These are phyloP conservation scores for Meta bourneti DNA, from an alignment of 2,888 invertebrate species.

Conservation along the genomic window DNA sequence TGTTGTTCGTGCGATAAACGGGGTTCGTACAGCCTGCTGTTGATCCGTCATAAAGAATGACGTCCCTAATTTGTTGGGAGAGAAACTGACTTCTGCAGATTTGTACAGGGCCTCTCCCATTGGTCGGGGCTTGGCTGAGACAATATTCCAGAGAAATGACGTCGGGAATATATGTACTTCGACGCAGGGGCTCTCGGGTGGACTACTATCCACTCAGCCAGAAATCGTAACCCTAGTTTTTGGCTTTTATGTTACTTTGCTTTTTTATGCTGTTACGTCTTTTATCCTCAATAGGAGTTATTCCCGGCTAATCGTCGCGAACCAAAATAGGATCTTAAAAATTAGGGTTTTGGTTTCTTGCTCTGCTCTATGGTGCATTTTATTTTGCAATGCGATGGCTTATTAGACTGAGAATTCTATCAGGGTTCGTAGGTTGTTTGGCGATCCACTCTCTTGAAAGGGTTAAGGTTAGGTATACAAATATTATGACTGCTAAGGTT, in stretches of 20 bases:
- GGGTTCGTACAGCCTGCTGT: neutral
- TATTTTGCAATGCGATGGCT: too few relatives aligned
- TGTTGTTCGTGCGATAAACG: conserved; percentile 4
- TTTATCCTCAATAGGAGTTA: neutral
- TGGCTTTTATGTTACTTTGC: neutral
- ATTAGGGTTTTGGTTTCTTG: too few relatives aligned
- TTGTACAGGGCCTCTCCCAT: neutral
- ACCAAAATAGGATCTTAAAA: too few relatives aligned
- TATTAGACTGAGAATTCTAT: too few relatives aligned
- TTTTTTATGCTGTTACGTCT: neutral
- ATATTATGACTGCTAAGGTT: too few relatives aligned
- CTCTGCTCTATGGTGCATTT: too few relatives aligned
- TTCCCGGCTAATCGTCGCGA: neutral
- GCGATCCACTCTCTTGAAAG: too few relatives aligned
- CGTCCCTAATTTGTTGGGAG: neutral
- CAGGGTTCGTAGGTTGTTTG: too few relatives aligned
- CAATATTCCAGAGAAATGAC: neutral
- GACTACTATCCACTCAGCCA: neutral
- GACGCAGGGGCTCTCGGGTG: neutral
- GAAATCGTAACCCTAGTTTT: neutral
- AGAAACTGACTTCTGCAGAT: neutral
- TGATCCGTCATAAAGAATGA: conserved; percentile 6
- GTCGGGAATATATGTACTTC: neutral
- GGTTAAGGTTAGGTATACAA: too few relatives aligned
- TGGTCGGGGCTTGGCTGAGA: neutral